Evolutionary conservation across 2,113 vertebrate species (phyloP).

Genomic region (western clawed frog (Xenopus tropicalis)): UCB_Xtro_10.0 CM004443.2:131200001-131200500

Average conservation of each 20-base stretch:
- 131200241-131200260: conserved; percentile 40
- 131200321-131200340: conserved; percentile 12
- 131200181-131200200: conserved; percentile 44
- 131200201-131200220: conserved; percentile 45
- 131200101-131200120: conserved; percentile 41
- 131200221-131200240: conserved; percentile 43
- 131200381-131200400: too few species aligned
- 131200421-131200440: too few species aligned
- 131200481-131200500: conserved; percentile 4
- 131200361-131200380: too few species aligned
- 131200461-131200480: background rate
- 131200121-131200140: conserved; percentile 41
- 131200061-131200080: conserved; percentile 46
- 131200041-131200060: conserved; percentile 38
- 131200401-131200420: too few species aligned
- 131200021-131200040: too few species aligned
- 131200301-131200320: conserved; percentile 28
- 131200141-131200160: conserved; percentile 44
- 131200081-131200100: conserved; percentile 40
- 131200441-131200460: too few species aligned
- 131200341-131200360: conserved; percentile 32
- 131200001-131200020: too few species aligned
- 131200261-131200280: conserved; percentile 41
- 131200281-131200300: conserved; percentile 25
- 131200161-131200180: conserved; percentile 43